A percentile compares a stretch with the other conserved stretches of the same genome.
Evolutionary conservation across 2,888 invertebrate species (phyloP).

Genomic region (Julus scandinavius): DNA sequence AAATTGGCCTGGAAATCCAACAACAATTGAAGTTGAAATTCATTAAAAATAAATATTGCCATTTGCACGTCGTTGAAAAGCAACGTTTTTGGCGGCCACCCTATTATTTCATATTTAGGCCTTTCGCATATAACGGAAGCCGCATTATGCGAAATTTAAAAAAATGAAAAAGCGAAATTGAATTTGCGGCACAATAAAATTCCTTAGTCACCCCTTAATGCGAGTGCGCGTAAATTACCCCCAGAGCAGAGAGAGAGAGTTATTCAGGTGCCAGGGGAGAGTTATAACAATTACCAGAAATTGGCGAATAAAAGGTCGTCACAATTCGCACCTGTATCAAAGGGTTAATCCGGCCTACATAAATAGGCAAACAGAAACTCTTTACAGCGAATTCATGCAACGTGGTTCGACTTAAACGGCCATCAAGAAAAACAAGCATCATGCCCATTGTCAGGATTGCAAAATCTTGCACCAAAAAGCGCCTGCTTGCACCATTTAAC

Average conservation of each 20-base stretch:
- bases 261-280: slow-evolving; percentile 33
- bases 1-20: too few species aligned
- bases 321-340: background rate
- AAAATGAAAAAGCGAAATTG: background rate
- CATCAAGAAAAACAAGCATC: background rate
- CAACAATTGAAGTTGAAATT: slow-evolving; percentile 1
- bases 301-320: slow-evolving; percentile 10
- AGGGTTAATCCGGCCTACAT: slow-evolving; percentile 14
- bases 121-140: background rate
- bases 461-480: background rate
- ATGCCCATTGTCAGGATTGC: background rate
- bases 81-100: slow-evolving; percentile 13
- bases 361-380: background rate
- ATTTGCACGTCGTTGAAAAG: slow-evolving; percentile 5
- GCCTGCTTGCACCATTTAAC: too few species aligned
- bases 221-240: background rate
- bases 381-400: background rate
- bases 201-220: background rate
- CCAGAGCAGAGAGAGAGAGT: background rate
- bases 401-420: background rate
- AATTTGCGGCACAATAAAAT: slow-evolving; percentile 26
- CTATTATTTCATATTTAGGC: background rate
- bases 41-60: slow-evolving; percentile 3
- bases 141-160: background rate
- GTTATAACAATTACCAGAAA: slow-evolving; percentile 13